These are phyloP conservation scores for Brienomyrus longianalis DNA, from an alignment of 2,113 vertebrate species.

Conservation along the genomic window DNA sequence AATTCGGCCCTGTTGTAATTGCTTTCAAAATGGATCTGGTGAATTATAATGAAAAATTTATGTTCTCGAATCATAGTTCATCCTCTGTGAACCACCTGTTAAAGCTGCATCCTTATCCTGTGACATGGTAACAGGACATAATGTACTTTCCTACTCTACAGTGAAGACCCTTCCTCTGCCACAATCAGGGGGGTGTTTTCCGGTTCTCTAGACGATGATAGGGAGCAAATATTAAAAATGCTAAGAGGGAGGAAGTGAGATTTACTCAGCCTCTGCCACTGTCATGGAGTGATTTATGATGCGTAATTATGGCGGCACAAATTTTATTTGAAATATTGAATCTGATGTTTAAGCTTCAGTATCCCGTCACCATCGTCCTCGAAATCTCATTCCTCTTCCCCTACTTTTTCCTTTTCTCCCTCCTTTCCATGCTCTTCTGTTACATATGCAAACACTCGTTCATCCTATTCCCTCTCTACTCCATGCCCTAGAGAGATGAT, in stretches of 20 bases:
- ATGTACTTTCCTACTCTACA: not conserved
- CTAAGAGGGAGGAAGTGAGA: not conserved
- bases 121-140: not conserved
- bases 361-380: not conserved
- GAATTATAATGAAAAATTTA: not conserved
- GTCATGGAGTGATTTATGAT: not conserved
- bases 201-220: not conserved
- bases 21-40: not conserved
- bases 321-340: not conserved
- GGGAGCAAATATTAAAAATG: not conserved
- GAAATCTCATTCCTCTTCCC: not conserved
- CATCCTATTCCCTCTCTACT: not conserved
- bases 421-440: not conserved
- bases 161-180: not conserved
- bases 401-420: not conserved
- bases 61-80: not conserved
- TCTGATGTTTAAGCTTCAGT: not conserved
- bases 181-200: not conserved
- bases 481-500: not conserved
- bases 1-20: not conserved
- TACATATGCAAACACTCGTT: not conserved
- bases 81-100: not conserved
- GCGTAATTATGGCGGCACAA: not conserved
- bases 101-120: not conserved
- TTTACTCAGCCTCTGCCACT: not conserved